Conservation (phyloP, 2,113 vertebrate species). For the Tinamus guttatus region DNA sequence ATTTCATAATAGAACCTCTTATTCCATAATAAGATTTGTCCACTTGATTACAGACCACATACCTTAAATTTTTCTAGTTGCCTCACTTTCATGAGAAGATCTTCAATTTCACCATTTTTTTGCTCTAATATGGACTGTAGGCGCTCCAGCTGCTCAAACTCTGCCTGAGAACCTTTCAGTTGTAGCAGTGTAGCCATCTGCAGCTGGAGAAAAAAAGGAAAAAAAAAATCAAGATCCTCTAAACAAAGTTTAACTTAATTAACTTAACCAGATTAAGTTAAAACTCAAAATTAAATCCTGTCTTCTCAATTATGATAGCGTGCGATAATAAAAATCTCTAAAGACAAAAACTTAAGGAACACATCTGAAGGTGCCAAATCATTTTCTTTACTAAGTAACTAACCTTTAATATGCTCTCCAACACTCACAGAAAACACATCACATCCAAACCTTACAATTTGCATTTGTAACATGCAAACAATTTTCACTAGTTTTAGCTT, state of each 20-base stretch:
- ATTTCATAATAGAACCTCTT: background rate
- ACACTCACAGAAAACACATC: background rate
- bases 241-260: no score
- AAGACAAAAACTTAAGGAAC: background rate
- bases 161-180: slow-evolving; percentile 88
- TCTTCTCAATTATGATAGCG: background rate
- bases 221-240: background rate
- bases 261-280: no score
- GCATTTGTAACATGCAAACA: background rate
- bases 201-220: slow-evolving; percentile 77
- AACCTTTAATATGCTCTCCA: background rate
- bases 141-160: slow-evolving; percentile 91
- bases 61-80: slow-evolving; percentile 91
- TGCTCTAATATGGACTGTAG: slow-evolving; percentile 91
- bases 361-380: background rate
- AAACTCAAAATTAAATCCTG: no score
- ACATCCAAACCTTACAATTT: background rate
- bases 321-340: background rate
- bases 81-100: slow-evolving; percentile 86
- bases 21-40: background rate
- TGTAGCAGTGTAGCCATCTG: slow-evolving; percentile 92
- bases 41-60: background rate
- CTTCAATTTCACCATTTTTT: slow-evolving; percentile 92
- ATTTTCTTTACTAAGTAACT: background rate
- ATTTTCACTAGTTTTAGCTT: background rate